phyloP scores from a whole-genome alignment of 2,888 invertebrate genomes.

The Microlaimidae sp. region DNA sequence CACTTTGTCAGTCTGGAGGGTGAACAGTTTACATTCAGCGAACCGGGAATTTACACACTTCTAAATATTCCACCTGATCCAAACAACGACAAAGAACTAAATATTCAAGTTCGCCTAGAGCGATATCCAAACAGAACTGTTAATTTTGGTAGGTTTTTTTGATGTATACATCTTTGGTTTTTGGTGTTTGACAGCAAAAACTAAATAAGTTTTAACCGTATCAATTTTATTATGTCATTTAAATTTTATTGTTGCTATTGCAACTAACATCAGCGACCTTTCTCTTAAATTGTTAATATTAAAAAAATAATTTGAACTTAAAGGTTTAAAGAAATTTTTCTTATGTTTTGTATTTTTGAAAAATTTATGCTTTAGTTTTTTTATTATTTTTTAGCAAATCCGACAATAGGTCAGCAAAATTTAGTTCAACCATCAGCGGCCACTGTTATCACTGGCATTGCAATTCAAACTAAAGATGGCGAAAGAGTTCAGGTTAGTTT shows the following conservation, averaged over 20 bases:
- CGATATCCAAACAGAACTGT: constrained; percentile 32
- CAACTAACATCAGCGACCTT: too few species aligned
- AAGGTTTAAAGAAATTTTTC: too few species aligned
- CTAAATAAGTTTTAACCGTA: too few species aligned
- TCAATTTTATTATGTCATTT: too few species aligned
- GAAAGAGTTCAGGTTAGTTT: constrained; percentile 24
- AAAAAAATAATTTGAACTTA: too few species aligned
- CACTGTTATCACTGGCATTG: constrained; percentile 33
- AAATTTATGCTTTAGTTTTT: too few species aligned
- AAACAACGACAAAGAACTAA: constrained; percentile 20
- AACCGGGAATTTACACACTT: constrained; percentile 74
- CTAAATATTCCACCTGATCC: constrained; percentile 38
- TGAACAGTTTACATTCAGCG: constrained; percentile 76
- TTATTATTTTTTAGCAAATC: too few species aligned
- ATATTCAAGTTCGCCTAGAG: constrained; percentile 30
- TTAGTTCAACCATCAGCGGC: constrained; percentile 33
- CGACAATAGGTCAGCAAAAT: constrained; percentile 27
- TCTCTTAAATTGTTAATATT: too few species aligned
- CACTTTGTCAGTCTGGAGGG: constrained; percentile 83
- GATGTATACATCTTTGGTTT: too few species aligned
- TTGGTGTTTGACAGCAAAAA: too few species aligned
- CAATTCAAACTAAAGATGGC: constrained; percentile 28
- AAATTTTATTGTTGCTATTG: too few species aligned
- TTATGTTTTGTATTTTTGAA: too few species aligned
- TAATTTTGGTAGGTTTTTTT: constrained; percentile 30